phyloP scores from a whole-genome alignment of 2,888 invertebrate genomes.

The Clusia tigrina region DNA sequence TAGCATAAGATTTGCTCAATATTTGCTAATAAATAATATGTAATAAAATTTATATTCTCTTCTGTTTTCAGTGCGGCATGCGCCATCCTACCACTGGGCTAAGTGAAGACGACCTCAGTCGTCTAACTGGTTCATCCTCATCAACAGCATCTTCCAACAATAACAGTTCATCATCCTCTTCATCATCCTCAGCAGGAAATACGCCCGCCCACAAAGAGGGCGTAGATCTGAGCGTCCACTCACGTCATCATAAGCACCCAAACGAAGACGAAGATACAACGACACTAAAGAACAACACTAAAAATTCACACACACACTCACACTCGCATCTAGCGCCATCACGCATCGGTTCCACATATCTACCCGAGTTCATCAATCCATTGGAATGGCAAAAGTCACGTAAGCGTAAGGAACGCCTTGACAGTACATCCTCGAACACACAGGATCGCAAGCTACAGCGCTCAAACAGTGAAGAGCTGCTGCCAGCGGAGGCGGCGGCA shows the following conservation, averaged over 20 bases:
- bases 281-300: conserved; percentile 31
- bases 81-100: conserved; percentile 66
- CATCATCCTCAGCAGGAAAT: conserved; percentile 39
- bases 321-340: conserved; percentile 36
- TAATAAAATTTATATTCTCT: not conserved
- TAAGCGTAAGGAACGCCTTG: conserved; percentile 72
- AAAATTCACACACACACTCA: conserved; percentile 19
- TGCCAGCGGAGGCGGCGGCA: conserved; percentile 65
- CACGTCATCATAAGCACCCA: not conserved
- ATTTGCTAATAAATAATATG: too few relatives aligned
- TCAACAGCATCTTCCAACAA: conserved; percentile 53
- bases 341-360: conserved; percentile 60
- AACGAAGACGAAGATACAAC: conserved; percentile 10
- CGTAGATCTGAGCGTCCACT: conserved; percentile 26
- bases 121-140: conserved; percentile 65
- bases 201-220: conserved; percentile 28
- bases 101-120: conserved; percentile 66
- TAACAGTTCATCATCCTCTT: conserved; percentile 47
- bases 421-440: conserved; percentile 68
- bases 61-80: conserved; percentile 65
- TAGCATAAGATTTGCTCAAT: not conserved
- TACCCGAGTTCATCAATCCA: conserved; percentile 64
- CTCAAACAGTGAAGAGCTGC: conserved; percentile 71
- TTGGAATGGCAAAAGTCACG: conserved; percentile 66
- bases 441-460: conserved; percentile 71